Base-by-base conservation (phyloP, 2,113 vertebrate genomes). In the Paracanthobrama guichenoti region DNA sequence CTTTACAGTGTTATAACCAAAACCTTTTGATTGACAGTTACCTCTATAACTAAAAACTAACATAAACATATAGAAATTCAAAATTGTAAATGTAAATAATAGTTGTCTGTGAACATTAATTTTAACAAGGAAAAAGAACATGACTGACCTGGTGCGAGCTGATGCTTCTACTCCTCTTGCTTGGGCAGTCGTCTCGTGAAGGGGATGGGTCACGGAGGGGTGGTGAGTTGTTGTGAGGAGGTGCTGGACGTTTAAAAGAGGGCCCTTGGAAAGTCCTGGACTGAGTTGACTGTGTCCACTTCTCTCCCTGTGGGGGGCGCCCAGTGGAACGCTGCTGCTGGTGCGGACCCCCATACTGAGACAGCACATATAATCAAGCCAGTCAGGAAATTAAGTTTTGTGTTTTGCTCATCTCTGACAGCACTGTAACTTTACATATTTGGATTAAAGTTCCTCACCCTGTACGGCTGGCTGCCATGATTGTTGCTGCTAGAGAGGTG, bases 151-250 rank as follows among this genome's bases (percentile, higher is more conserved):
- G 96, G 81, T 96, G 94, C 7, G 94, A 92, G 35, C 86, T 93
- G 69, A 91, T 90, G 84, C 94, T 94, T 86, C 95, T 93, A 82
- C 94, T 94, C 71, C 95, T 94, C 87, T 96, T 96, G 84, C 92
- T 92, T 1, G 94, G 93, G 90, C 93, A 93, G 71, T 95, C 94
- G 26, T 95, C 92, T 76, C 91, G 87, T 0, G 86, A 79, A 48
- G 89, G 86, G 24, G 88, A 85, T 22, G 88, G 85, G 82, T 92
- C 76, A 46, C 64, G 87, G 79, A 80, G 90, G 26, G 87, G 87
- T 14, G 87, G 81, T 35, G 91, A 84, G 62, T 93, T 90, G 35
- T 83, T 66, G 81, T 87, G 86, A 72, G 91, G 90, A 74, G 84
- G 88, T 64, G 79, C 83, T 0, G 92, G 90, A 12, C 93, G 90